Conservation (phyloP, 2,888 invertebrate genomes). For the Plagodis dolabraria region DNA sequence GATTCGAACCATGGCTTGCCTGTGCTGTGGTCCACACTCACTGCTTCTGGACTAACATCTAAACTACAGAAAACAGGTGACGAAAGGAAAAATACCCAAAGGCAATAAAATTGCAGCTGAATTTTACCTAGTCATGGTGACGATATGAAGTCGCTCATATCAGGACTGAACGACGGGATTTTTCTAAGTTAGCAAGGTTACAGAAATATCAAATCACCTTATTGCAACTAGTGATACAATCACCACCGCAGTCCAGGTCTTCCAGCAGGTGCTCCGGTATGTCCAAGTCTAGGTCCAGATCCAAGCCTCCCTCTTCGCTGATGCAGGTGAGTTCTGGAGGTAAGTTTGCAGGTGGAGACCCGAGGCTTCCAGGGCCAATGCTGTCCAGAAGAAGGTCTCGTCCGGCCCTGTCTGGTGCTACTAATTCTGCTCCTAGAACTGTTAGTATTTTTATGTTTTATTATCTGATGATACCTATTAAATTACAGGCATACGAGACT, state of each 20-base stretch:
- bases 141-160: too few relatives aligned
- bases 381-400: conserved; percentile 73
- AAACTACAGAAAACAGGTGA: too few relatives aligned
- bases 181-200: neutral
- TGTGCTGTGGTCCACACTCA: too few relatives aligned
- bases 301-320: conserved; percentile 93
- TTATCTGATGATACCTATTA: neutral
- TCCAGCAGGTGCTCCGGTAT: conserved; percentile 89
- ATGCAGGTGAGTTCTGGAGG: conserved; percentile 92
- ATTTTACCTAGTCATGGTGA: too few relatives aligned
- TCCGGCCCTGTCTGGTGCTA: conserved; percentile 72
- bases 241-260: conserved; percentile 91
- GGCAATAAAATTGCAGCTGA: too few relatives aligned
- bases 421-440: conserved; percentile 81
- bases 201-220: conserved; percentile 73
- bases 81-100: too few relatives aligned
- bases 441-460: conserved; percentile 6
- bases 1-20: too few relatives aligned
- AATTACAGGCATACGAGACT: too few relatives aligned
- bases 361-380: conserved; percentile 74
- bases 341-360: conserved; percentile 78
- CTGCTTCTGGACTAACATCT: too few relatives aligned
- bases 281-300: conserved; percentile 89
- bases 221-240: conserved; percentile 94
- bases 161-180: neutral